Evolutionary conservation across 2,113 vertebrate species (phyloP), one percentile per base, ranked within the genome.

Genomic region (Perca flavescens): DNA sequence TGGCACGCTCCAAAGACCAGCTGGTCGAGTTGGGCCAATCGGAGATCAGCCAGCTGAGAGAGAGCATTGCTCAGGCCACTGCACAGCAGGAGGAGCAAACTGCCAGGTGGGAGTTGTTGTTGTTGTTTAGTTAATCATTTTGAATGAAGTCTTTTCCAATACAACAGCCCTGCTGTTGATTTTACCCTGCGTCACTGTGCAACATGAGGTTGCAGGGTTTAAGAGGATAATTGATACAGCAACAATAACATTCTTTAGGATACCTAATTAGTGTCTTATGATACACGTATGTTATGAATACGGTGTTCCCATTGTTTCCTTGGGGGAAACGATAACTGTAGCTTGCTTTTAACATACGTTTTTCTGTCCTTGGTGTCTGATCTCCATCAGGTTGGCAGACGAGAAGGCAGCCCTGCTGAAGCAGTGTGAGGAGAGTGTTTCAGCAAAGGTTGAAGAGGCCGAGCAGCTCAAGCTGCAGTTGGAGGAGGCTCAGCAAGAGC

Each of bases 41-140:
- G 4, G 94, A 95, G 83, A 83, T 93, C 82, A 74, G 64, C n/a
- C 93, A 94, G 79, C 87, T 96, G 53, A 91, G 87, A 56, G 93
- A 93, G 22, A 87, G 70, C 43, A 89, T 90, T 2, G 40, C 63
- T 47, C 88, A 86, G 68, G 82, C 47, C 21, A 56, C 57, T 80
- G 69, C 88, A 74, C 84, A 83, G 80, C 94, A 87, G 64, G 91
- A 69, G 0, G 88, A 92, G 61, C 93, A 92, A 77, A 47, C 72
- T 25, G 31, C 68, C 75, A 86, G 88, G 86, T 92, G 49, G 46
- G 62, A 17, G 0, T 11, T 63, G 64, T 14, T 28, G 69, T 52
- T 36, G 2, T 34, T 46, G 2, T 67, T 52, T 0, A 25, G 3
- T 34, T 49, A 3, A 12, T 71, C 28, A 12, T 40, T 58, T 74